Conservation (phyloP, 2,888 invertebrate species). For the Unio pictorum region DNA sequence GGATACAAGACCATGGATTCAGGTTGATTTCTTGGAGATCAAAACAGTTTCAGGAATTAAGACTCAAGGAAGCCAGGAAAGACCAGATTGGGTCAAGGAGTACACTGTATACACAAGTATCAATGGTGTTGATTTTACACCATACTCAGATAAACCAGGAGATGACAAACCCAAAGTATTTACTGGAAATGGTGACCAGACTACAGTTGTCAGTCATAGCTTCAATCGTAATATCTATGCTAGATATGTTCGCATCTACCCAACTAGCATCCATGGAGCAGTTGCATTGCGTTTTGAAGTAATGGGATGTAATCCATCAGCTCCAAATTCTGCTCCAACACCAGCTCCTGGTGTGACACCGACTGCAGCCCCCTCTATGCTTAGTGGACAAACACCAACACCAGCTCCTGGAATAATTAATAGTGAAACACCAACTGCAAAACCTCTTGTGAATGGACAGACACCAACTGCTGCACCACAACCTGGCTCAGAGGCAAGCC, state of each 20-base stretch:
- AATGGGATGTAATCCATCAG: slow-evolving; percentile 56
- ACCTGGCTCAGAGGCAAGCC: slow-evolving; percentile 1
- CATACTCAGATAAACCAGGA: slow-evolving; percentile 39
- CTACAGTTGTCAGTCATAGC: slow-evolving; percentile 30
- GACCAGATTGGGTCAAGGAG: slow-evolving; percentile 40
- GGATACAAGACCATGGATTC: slow-evolving; percentile 40
- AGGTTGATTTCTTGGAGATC: slow-evolving; percentile 55
- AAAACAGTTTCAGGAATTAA: slow-evolving; percentile 52
- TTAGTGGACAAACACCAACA: slow-evolving; percentile 19
- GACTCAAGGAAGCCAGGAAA: slow-evolving; percentile 36
- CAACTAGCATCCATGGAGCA: slow-evolving; percentile 41
- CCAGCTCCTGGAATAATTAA: slow-evolving; percentile 10
- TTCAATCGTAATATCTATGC: slow-evolving; percentile 54
- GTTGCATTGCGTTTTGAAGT: slow-evolving; percentile 54
- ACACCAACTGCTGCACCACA: slow-evolving; percentile 21
- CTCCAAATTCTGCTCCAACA: slow-evolving; percentile 13
- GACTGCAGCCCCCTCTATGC: slow-evolving; percentile 3
- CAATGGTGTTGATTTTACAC: slow-evolving; percentile 46
- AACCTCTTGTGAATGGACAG: slow-evolving; percentile 11
- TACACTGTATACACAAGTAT: slow-evolving; percentile 48
- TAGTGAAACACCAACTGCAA: slow-evolving; percentile 23
- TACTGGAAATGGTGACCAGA: slow-evolving; percentile 43
- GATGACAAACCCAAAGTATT: slow-evolving; percentile 38
- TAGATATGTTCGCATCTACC: slow-evolving; percentile 48
- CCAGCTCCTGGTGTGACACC: slow-evolving; percentile 1